Evolutionary conservation across 64 coral and sea anemone genomes (phyloP).

Genomic region (Actinia tenebrosa): DNA sequence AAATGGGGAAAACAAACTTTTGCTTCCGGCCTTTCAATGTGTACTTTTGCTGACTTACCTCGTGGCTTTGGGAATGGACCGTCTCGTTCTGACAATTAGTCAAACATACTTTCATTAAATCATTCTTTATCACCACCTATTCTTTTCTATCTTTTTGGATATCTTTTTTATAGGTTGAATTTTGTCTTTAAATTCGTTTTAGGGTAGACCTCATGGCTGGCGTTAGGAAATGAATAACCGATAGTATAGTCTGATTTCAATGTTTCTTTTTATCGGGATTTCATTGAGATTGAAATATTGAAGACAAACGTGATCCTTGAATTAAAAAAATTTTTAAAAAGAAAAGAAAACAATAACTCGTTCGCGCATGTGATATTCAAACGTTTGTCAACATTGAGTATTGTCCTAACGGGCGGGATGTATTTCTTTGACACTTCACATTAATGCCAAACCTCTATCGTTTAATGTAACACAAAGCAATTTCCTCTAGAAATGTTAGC

Average conservation of each 20-base stretch:
- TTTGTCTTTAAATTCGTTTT: no score
- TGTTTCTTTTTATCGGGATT: neutral
- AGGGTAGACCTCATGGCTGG: no score
- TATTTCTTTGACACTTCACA: neutral
- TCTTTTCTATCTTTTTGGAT: no score
- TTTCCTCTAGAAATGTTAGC: neutral
- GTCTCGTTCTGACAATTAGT: no score
- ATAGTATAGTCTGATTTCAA: no score
- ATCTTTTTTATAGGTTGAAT: no score
- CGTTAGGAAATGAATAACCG: no score
- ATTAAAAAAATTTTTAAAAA: neutral
- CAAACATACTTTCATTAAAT: no score
- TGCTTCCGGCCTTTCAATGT: neutral
- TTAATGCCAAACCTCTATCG: conserved; percentile 1
- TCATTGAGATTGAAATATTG: neutral
- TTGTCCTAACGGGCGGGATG: neutral
- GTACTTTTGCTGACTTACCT: neutral
- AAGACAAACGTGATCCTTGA: neutral
- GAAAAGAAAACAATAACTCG: neutral
- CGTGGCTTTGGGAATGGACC: no score
- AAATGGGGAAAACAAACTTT: neutral
- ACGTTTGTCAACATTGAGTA: neutral
- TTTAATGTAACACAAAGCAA: neutral
- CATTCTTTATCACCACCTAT: no score
- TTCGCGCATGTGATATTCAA: neutral